A percentile compares a stretch with the other conserved stretches of the same genome.
Evolutionary conservation across 2,113 vertebrate species (phyloP).

Genomic region (Scomber colias): DNA sequence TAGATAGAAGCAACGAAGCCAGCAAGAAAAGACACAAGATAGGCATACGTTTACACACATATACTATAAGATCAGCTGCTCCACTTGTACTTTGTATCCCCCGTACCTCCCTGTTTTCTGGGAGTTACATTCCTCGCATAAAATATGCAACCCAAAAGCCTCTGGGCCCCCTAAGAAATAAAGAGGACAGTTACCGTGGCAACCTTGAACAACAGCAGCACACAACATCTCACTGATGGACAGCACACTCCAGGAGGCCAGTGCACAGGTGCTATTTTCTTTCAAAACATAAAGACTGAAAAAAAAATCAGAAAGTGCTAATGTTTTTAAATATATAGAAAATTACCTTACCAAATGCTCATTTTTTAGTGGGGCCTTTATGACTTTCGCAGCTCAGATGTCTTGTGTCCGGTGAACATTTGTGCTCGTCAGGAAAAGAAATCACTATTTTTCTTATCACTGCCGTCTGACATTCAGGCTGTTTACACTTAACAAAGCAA

Average conservation of each 20-base stretch:
- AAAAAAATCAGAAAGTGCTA: conserved; percentile 42
- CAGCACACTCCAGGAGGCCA: conserved; percentile 72
- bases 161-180: conserved; percentile 81
- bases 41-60: conserved; percentile 46
- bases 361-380: conserved; percentile 10
- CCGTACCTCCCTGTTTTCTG: conserved; percentile 50
- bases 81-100: conserved; percentile 41
- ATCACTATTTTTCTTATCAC: conserved; percentile 16
- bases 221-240: conserved; percentile 83
- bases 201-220: conserved; percentile 83
- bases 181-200: conserved; percentile 79
- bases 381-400: conserved; percentile 40
- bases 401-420: conserved; percentile 20
- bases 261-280: conserved; percentile 80
- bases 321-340: conserved; percentile 51
- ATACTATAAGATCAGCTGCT: conserved; percentile 70
- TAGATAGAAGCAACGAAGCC: conserved; percentile 15
- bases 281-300: conserved; percentile 67
- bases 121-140: conserved; percentile 82
- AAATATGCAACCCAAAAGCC: conserved; percentile 84
- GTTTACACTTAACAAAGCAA: neutral
- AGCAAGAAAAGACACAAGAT: conserved; percentile 20
- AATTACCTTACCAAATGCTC: conserved; percentile 39
- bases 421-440: conserved; percentile 35
- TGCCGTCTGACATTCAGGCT: conserved; percentile 10